These are phyloP conservation scores for Kryptolebias marmoratus DNA, from an alignment of 2,113 vertebrate species.

Conservation along the genomic window DNA sequence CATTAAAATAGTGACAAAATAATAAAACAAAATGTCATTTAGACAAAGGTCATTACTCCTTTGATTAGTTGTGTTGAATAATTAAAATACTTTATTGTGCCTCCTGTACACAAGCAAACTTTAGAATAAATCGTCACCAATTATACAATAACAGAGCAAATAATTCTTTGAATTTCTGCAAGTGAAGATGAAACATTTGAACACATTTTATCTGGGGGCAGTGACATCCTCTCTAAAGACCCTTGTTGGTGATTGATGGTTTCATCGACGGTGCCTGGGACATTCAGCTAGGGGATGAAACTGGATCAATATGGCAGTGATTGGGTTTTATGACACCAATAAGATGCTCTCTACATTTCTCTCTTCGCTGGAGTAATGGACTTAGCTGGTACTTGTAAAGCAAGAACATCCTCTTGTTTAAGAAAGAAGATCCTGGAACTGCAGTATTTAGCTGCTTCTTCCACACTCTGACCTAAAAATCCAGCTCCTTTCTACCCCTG, in stretches of 20 bases:
- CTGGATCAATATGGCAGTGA: slow-evolving; percentile 65
- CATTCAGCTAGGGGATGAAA: slow-evolving; percentile 64
- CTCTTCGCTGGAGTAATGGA: slow-evolving; percentile 48
- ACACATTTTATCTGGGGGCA: slow-evolving; percentile 13
- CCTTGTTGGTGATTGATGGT: slow-evolving; percentile 42
- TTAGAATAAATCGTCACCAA: slow-evolving; percentile 23
- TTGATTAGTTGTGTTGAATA: background rate
- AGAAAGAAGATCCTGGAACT: slow-evolving; percentile 41
- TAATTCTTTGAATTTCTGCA: slow-evolving; percentile 31
- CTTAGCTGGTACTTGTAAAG: slow-evolving; percentile 55
- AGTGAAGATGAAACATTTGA: slow-evolving; percentile 41
- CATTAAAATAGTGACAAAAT: background rate
- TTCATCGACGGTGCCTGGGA: slow-evolving; percentile 30
- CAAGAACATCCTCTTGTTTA: slow-evolving; percentile 19
- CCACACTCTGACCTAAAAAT: slow-evolving; percentile 53
- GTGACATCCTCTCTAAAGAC: slow-evolving; percentile 17
- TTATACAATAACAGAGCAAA: slow-evolving; percentile 31
- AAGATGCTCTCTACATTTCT: slow-evolving; percentile 41
- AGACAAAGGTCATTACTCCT: background rate
- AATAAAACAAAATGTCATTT: slow-evolving; percentile 3
- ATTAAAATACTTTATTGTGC: background rate
- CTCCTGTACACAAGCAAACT: slow-evolving; percentile 23
- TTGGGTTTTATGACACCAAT: slow-evolving; percentile 71
- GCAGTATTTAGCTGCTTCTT: slow-evolving; percentile 38
- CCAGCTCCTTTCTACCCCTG: slow-evolving; percentile 6